These are phyloP conservation scores for Scaptomyza montana DNA, from an alignment of 1,140 invertebrate species.

Conservation along the genomic window DNA sequence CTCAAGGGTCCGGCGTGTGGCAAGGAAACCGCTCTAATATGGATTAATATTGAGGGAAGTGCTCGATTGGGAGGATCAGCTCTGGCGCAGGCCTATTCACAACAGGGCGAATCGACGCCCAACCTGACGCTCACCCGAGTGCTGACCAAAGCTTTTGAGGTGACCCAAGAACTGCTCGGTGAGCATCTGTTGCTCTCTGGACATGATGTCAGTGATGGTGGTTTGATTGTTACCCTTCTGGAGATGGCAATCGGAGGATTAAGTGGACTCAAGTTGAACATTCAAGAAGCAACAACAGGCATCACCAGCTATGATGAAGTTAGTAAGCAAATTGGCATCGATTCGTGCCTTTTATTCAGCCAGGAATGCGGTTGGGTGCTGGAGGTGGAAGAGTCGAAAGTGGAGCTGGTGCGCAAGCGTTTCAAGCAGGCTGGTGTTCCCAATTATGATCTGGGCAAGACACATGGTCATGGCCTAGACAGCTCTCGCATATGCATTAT, in stretches of 20 bases:
- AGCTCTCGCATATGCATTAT: constrained; percentile 86
- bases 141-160: constrained; percentile 90
- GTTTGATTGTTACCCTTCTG: constrained; percentile 93
- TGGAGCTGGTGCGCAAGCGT: constrained; percentile 86
- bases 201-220: constrained; percentile 98
- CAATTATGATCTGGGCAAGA: constrained; percentile 90
- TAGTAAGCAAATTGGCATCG: constrained; percentile 64
- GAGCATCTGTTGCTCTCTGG: constrained; percentile 91
- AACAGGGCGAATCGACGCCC: constrained; percentile 92
- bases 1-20: constrained; percentile 88
- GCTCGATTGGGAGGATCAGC: constrained; percentile 94
- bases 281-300: constrained; percentile 76
- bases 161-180: constrained; percentile 92
- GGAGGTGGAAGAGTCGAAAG: constrained; percentile 88
- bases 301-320: constrained; percentile 32
- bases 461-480: constrained; percentile 87
- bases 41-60: constrained; percentile 88
- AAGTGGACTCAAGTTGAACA: constrained; percentile 89
- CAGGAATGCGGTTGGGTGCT: constrained; percentile 97
- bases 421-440: constrained; percentile 87
- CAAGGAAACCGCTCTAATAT: constrained; percentile 86
- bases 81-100: constrained; percentile 94
- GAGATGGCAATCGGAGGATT: constrained; percentile 98
- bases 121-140: constrained; percentile 90
- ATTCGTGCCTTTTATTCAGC: constrained; percentile 91